Evolutionary conservation across 2,113 vertebrate species (phyloP).

Genomic region (Strigops habroptila): DNA sequence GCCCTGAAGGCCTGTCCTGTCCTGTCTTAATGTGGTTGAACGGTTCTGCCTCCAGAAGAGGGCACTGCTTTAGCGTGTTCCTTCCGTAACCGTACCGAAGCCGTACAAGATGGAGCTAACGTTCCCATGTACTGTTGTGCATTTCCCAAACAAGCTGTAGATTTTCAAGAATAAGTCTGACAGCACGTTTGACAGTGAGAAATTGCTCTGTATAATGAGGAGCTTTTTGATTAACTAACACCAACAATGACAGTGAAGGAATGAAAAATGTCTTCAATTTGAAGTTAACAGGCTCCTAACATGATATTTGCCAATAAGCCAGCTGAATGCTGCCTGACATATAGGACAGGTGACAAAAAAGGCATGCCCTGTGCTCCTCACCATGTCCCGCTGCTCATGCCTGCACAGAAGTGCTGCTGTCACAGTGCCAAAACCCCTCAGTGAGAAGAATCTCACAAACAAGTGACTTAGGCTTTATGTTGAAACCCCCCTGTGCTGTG

Average conservation of each 20-base stretch:
- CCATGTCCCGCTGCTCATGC: rapidly evolving
- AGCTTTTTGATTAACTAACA: background rate
- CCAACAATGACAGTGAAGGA: background rate
- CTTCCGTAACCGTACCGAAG: background rate
- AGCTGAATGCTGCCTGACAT: background rate
- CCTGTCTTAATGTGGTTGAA: background rate
- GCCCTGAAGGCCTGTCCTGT: background rate
- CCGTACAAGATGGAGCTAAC: background rate
- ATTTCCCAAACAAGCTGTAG: background rate
- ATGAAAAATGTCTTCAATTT: background rate
- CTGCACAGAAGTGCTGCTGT: background rate
- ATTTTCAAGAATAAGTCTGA: background rate
- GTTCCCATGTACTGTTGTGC: background rate
- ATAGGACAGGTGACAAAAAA: background rate
- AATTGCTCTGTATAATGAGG: background rate
- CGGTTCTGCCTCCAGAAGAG: conserved; percentile 2
- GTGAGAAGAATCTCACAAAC: background rate
- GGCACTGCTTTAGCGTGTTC: background rate
- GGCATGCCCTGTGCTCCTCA: background rate
- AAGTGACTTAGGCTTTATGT: background rate
- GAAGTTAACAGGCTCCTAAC: background rate
- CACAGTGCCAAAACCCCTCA: background rate
- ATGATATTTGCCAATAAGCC: background rate
- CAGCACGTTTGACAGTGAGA: background rate
- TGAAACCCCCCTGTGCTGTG: background rate